Conservation (phyloP, 1,140 invertebrate genomes). For the Manduca sexta region DNA sequence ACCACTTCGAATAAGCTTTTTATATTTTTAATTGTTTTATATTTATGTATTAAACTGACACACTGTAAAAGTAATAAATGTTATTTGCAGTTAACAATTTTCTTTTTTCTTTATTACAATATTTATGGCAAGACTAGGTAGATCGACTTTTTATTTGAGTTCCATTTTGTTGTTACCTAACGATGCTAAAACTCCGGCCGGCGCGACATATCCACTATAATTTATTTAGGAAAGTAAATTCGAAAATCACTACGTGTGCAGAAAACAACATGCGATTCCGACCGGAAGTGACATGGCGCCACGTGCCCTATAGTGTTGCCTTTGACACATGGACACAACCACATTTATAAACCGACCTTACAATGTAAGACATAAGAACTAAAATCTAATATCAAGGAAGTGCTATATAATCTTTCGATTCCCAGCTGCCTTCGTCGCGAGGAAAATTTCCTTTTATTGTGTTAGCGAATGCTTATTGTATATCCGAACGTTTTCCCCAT, state of each 20-base stretch:
- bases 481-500: conserved; percentile 51
- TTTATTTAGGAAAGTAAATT: conserved; percentile 14
- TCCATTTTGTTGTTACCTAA: too few relatives aligned
- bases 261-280: conserved; percentile 25
- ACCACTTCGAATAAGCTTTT: too few relatives aligned
- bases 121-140: too few relatives aligned
- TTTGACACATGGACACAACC: conserved; percentile 21
- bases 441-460: conserved; percentile 63
- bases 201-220: not conserved
- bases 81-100: too few relatives aligned
- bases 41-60: too few relatives aligned
- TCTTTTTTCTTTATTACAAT: too few relatives aligned
- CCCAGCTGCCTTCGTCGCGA: conserved; percentile 31
- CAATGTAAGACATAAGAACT: conserved; percentile 23
- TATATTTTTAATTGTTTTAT: too few relatives aligned
- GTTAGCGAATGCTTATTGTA: conserved; percentile 61
- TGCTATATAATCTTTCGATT: conserved; percentile 41
- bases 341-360: conserved; percentile 19
- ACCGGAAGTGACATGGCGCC: conserved; percentile 31
- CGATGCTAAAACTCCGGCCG: too few relatives aligned
- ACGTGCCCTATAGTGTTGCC: conserved; percentile 18
- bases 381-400: conserved; percentile 24
- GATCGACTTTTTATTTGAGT: too few relatives aligned
- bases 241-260: conserved; percentile 24
- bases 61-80: too few relatives aligned